phyloP scores from a whole-genome alignment of 1,140 invertebrate species.

The Pseudoatta argentina region DNA sequence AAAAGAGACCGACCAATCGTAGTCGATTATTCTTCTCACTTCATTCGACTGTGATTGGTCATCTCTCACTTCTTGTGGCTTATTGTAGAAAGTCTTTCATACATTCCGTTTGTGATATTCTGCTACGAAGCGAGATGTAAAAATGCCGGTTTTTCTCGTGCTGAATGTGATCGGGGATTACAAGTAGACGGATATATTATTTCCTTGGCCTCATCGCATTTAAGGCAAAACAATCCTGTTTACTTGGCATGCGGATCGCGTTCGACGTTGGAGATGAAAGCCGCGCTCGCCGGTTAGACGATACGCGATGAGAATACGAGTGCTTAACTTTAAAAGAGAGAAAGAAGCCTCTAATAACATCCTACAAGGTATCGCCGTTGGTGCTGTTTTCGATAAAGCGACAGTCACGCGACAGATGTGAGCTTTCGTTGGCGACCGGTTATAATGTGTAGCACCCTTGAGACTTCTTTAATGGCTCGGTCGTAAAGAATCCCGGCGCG shows the following conservation, averaged over 20 bases:
- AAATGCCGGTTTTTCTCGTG: not conserved
- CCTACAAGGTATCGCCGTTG: not conserved
- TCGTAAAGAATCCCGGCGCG: constrained; percentile 43
- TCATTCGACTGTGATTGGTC: too few species aligned
- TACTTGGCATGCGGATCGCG: constrained; percentile 14
- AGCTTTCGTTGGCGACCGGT: constrained; percentile 57
- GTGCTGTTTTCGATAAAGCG: not conserved
- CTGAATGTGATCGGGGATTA: not conserved
- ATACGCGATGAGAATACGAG: constrained; percentile 9
- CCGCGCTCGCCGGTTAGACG: not conserved
- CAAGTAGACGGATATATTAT: not conserved
- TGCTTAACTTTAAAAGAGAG: not conserved
- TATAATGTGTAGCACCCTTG: constrained; percentile 49
- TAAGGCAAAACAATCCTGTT: constrained; percentile 17
- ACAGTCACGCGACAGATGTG: constrained; percentile 30
- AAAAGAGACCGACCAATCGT: too few species aligned
- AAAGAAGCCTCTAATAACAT: too few species aligned
- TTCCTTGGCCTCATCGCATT: not conserved
- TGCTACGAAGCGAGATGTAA: not conserved
- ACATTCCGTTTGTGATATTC: not conserved
- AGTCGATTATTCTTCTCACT: too few species aligned
- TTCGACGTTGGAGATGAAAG: constrained; percentile 20
- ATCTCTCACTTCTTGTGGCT: too few species aligned
- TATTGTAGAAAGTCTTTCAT: too few species aligned
- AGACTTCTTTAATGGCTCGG: constrained; percentile 41